Base-by-base conservation (phyloP, 2,113 vertebrate species). In the Hippocampus abdominalis region DNA sequence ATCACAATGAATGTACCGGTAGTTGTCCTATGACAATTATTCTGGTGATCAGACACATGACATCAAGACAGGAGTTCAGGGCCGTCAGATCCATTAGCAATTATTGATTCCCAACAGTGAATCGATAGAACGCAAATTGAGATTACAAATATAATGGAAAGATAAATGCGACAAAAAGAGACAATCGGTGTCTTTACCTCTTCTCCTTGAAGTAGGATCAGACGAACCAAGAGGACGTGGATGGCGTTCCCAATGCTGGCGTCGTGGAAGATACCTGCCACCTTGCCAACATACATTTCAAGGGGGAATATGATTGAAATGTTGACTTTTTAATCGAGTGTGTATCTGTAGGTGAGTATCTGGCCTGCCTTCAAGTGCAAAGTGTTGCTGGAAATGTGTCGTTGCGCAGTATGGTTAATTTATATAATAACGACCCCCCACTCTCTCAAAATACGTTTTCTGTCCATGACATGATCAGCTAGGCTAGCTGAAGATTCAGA, bases 191-290 rank as follows among this genome's bases (percentile, higher is more conserved):
- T 44, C 15, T 46, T 32, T 94, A 99, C 97, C 94, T 99, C 96
- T 62, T 98, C 95, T 75, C 96, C 95, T 65, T 98, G 96, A 11
- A 99, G 93, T 7, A 99, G 90, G 70, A 99, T 95, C 70, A 99
- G 94, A 11, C 96, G 93, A 48, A 99, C 96, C 73, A 99, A 87
- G 56, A 98, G 92, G 63, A 99, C 94, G 67, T 99, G 96, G 86
- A 99, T 90, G 36, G 96, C 95, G 36, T 99, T 99, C 56, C 97
- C 97, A 69, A 99, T 96, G 81, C 96, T 98, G 49, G 96, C 95
- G 72, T 98, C 95, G 0, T 96, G 95, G 84, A 98, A 99, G 75
- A 99, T 81, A 29, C 95, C 96, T 0, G 96, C 91, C 80, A 99
- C 97, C 97, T 99, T 27, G 23, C n/a, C 40, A 20, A 46, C n/a